phyloP scores from a whole-genome alignment of 1,140 invertebrate species.

The Pseudomyrmex pallidus region DNA sequence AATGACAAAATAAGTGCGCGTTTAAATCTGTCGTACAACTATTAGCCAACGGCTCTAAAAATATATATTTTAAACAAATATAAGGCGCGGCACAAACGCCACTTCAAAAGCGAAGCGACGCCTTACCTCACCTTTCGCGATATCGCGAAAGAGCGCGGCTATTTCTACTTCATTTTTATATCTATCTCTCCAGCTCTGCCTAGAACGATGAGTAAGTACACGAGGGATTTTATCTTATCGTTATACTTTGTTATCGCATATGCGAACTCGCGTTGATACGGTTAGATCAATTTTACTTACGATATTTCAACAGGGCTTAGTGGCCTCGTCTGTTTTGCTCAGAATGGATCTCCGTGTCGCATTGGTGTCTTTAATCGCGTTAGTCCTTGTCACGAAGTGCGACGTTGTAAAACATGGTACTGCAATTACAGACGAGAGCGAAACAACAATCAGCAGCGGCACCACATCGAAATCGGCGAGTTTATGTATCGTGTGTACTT shows the following conservation, averaged over 20 bases:
- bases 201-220: constrained; percentile 69
- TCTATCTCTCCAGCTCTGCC: neutral
- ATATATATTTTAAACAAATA: no score
- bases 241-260: constrained; percentile 51
- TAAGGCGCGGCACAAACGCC: no score
- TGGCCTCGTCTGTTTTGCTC: neutral
- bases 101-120: no score
- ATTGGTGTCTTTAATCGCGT: neutral
- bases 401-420: neutral
- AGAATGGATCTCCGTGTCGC: constrained; percentile 48
- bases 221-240: constrained; percentile 73
- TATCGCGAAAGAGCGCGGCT: neutral
- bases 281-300: constrained; percentile 19
- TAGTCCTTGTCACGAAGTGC: constrained; percentile 2
- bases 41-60: no score
- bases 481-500: constrained; percentile 59
- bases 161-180: neutral
- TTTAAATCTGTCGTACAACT: no score
- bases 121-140: no score
- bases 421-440: neutral
- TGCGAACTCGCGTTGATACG: constrained; percentile 46
- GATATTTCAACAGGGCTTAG: neutral
- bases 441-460: neutral
- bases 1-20: no score
- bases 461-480: neutral